Evolutionary conservation across 2,888 invertebrate species (phyloP), one percentile per base, ranked within the genome.

Genomic region (Anoncus sp.): DNA sequence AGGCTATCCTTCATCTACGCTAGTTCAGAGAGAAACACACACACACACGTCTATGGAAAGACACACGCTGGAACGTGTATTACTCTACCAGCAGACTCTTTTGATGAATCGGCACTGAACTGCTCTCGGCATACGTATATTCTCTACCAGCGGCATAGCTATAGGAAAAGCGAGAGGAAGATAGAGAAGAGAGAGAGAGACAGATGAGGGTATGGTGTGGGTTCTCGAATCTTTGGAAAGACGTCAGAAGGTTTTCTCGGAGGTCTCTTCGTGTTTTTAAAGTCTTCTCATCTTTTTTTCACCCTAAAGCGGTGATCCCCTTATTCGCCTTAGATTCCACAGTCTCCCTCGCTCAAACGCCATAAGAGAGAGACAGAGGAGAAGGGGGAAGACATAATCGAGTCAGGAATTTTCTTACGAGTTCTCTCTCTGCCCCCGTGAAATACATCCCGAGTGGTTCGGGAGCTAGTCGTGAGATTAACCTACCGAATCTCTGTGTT

Each of bases 101-200:
- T 86, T 86, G 85, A 86, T 86, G 85, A 86, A 86, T 86, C 84
- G 85, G 82, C 79, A 80, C 73, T 66, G 80, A 83, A 82, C 85
- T 83, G 69, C 81, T 84, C 79, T 82, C 83, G 83, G 85, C 85
- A 86, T 86, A 86, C 86, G 81, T 85, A 85, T 82, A 84, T 70
- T 60, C 81, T 76, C 57, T 67, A 60, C 20, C 35, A 77, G 77
- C 78, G 70, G 73, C 66, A 12, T 38, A 24, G 47, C 27, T 5
- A 38, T 7, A 31, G 7, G 7, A 45, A 27, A 57, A 55, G 82
- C 72, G 63, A 72, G 81, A 85, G 79, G 47, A 66, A 82, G 60
- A 65, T 14, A 45, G 57, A 67, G 31, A 35, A 14, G 27, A 53
- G 63, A 57, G 78, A 70, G 66, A 62, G 78, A 82, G 76, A 65